phyloP scores from a whole-genome alignment of 2,797 vertebrate genomes.

The Gallinago nigripennis region DNA sequence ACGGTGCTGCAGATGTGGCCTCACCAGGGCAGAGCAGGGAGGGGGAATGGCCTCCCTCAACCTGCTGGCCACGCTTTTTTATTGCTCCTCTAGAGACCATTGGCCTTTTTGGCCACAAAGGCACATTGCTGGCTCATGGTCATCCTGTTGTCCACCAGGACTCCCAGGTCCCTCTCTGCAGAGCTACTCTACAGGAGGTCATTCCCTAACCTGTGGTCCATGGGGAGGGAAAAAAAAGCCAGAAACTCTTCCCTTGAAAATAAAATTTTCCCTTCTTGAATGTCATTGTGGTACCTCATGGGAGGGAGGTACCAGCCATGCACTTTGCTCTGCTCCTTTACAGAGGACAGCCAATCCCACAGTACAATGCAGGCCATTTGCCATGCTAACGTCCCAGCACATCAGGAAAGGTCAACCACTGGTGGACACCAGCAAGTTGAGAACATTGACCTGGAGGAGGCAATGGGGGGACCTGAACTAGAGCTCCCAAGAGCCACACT shows the following conservation, averaged over 20 bases:
- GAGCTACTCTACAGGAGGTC: background rate
- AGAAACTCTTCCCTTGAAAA: background rate
- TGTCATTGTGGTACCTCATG: background rate
- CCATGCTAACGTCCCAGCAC: too few relatives aligned
- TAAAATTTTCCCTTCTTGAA: background rate
- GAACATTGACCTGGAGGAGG: background rate
- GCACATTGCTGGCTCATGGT: background rate
- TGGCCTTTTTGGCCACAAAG: background rate
- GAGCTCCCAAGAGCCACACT: background rate
- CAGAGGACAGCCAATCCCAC: background rate
- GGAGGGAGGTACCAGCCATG: background rate
- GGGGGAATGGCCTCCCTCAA: background rate
- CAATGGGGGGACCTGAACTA: accelerated
- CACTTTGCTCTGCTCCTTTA: background rate
- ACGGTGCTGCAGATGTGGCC: background rate
- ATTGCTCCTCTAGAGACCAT: background rate
- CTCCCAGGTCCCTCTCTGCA: background rate
- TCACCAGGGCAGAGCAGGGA: background rate
- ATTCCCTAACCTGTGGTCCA: background rate
- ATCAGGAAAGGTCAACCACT: background rate
- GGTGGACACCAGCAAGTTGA: background rate
- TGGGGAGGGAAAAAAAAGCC: background rate
- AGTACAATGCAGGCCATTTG: too few relatives aligned
- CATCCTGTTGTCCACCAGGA: background rate
- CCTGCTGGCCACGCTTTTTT: background rate